Base-by-base conservation (phyloP, 2,888 invertebrate species). In the Rhogogaster chlorosoma region DNA sequence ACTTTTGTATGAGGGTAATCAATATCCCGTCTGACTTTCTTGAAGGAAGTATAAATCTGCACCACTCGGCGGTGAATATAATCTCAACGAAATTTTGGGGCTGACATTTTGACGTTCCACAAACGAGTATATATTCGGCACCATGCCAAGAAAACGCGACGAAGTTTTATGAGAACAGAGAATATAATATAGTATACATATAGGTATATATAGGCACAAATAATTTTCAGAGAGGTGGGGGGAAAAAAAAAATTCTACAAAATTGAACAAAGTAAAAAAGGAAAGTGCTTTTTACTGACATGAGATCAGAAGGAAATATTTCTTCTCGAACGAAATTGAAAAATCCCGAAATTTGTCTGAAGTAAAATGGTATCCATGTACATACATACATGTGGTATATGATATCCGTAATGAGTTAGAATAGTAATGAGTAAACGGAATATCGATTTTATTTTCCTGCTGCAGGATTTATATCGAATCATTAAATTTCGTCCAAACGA, bases 1-100 rank as follows among this genome's bases (percentile, higher is more conserved):
- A 75, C 22, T 75, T 75, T 22, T 42, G 36, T 70, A 70, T n/a
- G 15, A 18, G 36, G 70, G 36, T 70, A 70, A 75, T 75, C 26
- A 75, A 75, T 75, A 18, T 45, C 75, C 10, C 32, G 36, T 10
- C 42, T 42, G n/a, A 26, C 67, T 29, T 67, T 67, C n/a, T 67
- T 10, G 2, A 26, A 61, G 22, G 61, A 61, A 61, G 22, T 61
- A 61, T 61, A 26, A 61, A 26, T 61, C 26, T 10, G 0, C 12
- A 26, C 2, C 10, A 61, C 22, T 26, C 26, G 10, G 10, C n/a
- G 26, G 26, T 61, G 0, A 61, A 61, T 26, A 61, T 61, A 61
- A 61, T 22, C 3, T 2, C 12, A 26, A 61, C 26, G 22, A 26
- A 22, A 61, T 61, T 61, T 26, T 61, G 9, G 9, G 10, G 61